Evolutionary conservation across 2,888 invertebrate genomes (phyloP), one percentile per base, ranked within the genome.

Genomic region (Acleris emargana): DNA sequence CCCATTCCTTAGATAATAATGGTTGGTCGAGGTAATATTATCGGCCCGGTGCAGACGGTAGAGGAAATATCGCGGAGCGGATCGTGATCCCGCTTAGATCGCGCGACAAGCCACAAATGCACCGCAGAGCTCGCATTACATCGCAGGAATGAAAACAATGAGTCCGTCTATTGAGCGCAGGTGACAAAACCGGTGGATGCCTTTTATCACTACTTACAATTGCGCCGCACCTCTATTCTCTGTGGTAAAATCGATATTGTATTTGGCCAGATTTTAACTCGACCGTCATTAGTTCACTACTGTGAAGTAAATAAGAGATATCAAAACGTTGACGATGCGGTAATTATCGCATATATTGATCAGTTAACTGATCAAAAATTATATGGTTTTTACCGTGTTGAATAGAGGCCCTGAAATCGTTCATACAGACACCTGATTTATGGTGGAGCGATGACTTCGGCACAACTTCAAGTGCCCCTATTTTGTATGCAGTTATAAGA

Each of bases 71-170:
- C 62, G 64, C 58, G 45, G 64, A 53, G 61, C 57, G 66, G 64
- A 67, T 64, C 66, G 68, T 69, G 69, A 68, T 69, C 69, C 64
- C 66, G 67, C 62, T 62, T 45, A 45, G 69, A 64, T 54, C 66
- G 69, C 58, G 59, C 60, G 68, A 70, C 71, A 76, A 75, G 77
- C 82, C 83, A 76, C 84, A 84, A 84, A 75, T 82, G 78, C 58
- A 62, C 74, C 73, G 69, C 75, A 70, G 75, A 75, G 79, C 81
- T 88, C 87, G 71, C 67, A 73, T 88, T 87, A 83, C 87, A 75
- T 75, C 70, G 72, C 71, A 71, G 80, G 82, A 85, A 86, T 81
- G 81, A 81, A 81, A 88, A 88, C 85, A 88, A 86, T 86, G 81
- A 76, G 73, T 75, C 71, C 76, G 76, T 78, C 80, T 79, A 80